These are phyloP conservation scores for Otolemur crassicaudatus DNA, from an alignment of 2,797 vertebrate genomes.

Conservation along the genomic window DNA sequence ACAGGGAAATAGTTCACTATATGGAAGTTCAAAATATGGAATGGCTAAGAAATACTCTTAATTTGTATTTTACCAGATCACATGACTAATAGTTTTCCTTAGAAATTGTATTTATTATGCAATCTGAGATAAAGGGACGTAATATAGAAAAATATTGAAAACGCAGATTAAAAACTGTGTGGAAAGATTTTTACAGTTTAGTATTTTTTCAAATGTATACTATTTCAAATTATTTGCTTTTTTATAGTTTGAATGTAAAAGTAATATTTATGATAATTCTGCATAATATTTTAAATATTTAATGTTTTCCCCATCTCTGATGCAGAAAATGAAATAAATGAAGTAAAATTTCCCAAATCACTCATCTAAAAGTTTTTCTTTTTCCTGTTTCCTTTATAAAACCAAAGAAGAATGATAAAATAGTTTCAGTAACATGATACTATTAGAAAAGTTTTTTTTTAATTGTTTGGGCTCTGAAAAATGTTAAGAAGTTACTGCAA, in stretches of 20 bases:
- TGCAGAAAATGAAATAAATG: neutral
- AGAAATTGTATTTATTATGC: neutral
- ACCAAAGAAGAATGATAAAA: neutral
- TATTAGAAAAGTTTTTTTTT: neutral
- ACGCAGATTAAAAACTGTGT: neutral
- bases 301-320: neutral
- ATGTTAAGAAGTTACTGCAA: neutral
- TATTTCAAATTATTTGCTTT: constrained; percentile 36
- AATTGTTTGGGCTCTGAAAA: neutral
- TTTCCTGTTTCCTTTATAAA: neutral
- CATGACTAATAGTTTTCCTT: neutral
- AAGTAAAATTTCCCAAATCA: neutral
- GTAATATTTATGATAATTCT: constrained; percentile 28
- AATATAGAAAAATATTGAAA: neutral
- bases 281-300: constrained; percentile 47
- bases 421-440: neutral
- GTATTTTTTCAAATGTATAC: neutral
- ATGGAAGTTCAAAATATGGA: neutral
- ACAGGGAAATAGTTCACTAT: constrained; percentile 38
- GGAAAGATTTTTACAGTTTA: neutral
- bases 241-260: constrained; percentile 48
- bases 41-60: neutral
- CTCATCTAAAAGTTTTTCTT: neutral
- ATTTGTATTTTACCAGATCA: neutral
- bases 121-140: neutral